These are phyloP conservation scores for Oscheius sp. DNA, from an alignment of 2,888 invertebrate genomes.

Conservation along the genomic window DNA sequence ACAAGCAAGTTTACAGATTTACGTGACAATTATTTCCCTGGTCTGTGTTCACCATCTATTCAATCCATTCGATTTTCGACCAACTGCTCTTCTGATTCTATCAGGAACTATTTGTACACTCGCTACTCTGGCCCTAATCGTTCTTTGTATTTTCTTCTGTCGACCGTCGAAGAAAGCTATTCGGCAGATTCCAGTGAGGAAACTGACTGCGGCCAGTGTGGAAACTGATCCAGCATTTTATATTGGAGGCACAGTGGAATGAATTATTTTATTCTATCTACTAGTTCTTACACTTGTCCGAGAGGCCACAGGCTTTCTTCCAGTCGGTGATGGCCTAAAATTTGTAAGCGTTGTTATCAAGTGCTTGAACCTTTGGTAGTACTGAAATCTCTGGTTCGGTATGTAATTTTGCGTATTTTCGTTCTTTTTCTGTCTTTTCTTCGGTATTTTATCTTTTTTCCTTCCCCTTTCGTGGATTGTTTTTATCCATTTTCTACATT, in stretches of 20 bases:
- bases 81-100: neutral
- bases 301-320: slow-evolving; percentile 15
- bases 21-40: neutral
- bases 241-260: neutral
- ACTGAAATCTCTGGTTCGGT: neutral
- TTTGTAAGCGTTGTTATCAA: neutral
- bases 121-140: neutral
- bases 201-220: neutral
- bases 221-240: neutral
- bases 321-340: slow-evolving; percentile 16
- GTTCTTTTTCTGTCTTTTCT: too few species aligned
- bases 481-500: too few species aligned
- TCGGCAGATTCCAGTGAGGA: neutral
- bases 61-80: neutral
- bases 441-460: too few species aligned
- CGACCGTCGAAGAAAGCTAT: neutral
- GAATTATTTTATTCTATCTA: neutral
- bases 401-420: too few species aligned
- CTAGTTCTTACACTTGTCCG: neutral
- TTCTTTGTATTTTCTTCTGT: slow-evolving; percentile 6
- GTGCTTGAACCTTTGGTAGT: neutral
- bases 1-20: neutral
- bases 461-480: too few species aligned
- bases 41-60: neutral
- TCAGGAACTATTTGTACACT: neutral